Evolutionary conservation across 92 coral and sea anemone genomes (phyloP), one percentile per base, ranked within the genome.

Genomic region (Siderastrea siderea): DNA sequence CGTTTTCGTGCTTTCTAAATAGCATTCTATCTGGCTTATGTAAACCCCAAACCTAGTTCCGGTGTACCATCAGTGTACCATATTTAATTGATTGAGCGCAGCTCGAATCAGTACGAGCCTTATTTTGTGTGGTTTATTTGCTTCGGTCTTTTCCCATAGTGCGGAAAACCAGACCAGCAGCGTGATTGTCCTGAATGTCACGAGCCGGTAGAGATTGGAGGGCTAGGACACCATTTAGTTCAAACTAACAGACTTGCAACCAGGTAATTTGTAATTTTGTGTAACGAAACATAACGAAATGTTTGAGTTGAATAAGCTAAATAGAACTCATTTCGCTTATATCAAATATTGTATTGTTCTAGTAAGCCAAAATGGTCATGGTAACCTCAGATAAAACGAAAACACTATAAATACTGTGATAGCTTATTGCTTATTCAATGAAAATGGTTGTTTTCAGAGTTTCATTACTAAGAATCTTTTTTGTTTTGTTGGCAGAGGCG

Each of bases 151-250:
- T 60, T 57, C 38, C 60, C 7, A 51, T 72, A 93, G 96, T 93
- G 96, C 71, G 96, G 96, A 17, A 83, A 82, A 69, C 96, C 96
- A 84, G 60, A 19, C 62, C 76, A 93, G 86, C 13, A 47, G 54
- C 80, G 86, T 59, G 49, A 73, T 48, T 93, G 96, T 68, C 91
- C 87, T 48, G 76, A 48, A 1, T 89, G 90, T 54, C 87, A 62
- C 16, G 87, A 81, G 52, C 19, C 85, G 6, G 89, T 78, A 50
- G 66, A 68, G 3, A 95, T 95, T 62, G 98, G 98, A 49, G 98
- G 96, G 55, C 26, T 44, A 14, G 3, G 38, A 26, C 91, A 95
- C 67, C 1, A 44, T 1, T 82, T 93, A 53, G 90, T 87, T 10
- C 70, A 26, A 2, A 53, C 19, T 59, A 93, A 93, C 84, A 83